phyloP scores from a whole-genome alignment of 2,113 vertebrate genomes.

The Proteles cristata region DNA sequence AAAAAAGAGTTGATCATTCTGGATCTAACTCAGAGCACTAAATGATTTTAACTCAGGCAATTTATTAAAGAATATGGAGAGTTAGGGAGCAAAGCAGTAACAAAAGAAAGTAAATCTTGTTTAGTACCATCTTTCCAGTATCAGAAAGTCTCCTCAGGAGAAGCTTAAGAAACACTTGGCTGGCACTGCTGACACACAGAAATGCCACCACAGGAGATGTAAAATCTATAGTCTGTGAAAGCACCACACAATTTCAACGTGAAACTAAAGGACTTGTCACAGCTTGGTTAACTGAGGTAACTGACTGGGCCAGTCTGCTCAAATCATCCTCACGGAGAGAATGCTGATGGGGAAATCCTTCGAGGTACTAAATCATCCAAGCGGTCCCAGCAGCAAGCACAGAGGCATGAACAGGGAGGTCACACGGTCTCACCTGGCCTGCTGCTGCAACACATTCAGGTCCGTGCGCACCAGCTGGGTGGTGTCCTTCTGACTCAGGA shows the following conservation, averaged over 20 bases:
- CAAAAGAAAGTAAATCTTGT: constrained; percentile 17
- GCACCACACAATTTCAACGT: background rate
- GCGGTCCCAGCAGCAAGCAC: background rate
- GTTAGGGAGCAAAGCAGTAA: background rate
- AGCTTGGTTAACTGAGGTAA: background rate
- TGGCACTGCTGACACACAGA: background rate
- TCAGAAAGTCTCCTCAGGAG: background rate
- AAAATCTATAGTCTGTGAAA: background rate
- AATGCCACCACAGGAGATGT: background rate
- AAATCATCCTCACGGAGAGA: background rate
- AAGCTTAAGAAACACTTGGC: background rate
- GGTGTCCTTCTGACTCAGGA: constrained; percentile 89
- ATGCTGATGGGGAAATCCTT: background rate
- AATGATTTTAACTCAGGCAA: background rate
- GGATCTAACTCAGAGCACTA: background rate
- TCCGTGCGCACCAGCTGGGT: constrained; percentile 88
- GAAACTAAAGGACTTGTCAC: constrained; percentile 41
- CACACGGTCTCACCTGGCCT: constrained; percentile 90
- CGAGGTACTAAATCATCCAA: background rate
- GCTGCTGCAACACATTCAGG: constrained; percentile 91
- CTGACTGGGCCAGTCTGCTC: background rate
- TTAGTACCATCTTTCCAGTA: background rate
- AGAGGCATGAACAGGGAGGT: rapidly evolving
- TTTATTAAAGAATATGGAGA: background rate
- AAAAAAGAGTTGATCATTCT: background rate